phyloP scores from a whole-genome alignment of 2,113 vertebrate genomes.

The Ictalurus punctatus region DNA sequence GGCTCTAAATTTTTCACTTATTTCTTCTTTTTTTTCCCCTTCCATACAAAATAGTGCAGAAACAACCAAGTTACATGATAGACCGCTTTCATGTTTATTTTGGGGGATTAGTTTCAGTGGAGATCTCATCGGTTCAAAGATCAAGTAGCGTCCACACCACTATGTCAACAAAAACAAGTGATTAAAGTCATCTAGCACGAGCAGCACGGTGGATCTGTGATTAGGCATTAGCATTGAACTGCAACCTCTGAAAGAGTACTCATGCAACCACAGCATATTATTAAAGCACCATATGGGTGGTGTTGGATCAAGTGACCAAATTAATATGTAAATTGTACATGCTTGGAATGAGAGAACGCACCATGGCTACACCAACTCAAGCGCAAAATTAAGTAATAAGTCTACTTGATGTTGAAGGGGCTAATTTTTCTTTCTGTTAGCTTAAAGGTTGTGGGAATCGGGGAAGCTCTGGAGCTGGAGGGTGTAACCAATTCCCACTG shows the following conservation, averaged over 20 bases:
- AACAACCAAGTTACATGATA: background rate
- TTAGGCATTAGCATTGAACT: background rate
- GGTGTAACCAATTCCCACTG: background rate
- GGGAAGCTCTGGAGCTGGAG: background rate
- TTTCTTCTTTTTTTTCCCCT: background rate
- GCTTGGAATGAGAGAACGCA: background rate
- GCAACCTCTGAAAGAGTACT: background rate
- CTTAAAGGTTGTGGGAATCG: background rate
- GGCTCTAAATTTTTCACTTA: no score
- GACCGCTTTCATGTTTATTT: background rate
- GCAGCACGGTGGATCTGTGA: background rate
- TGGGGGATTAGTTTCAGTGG: background rate
- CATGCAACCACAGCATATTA: background rate
- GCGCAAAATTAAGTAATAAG: background rate
- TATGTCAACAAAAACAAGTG: background rate
- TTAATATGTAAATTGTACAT: background rate
- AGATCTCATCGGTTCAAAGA: background rate
- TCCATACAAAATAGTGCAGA: background rate
- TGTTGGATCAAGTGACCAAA: background rate
- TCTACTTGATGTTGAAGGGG: background rate
- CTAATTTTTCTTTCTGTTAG: background rate
- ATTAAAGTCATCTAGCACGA: background rate
- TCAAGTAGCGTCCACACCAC: background rate
- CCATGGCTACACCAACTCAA: background rate
- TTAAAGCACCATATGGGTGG: background rate